Evolutionary conservation across 2,797 vertebrate species (phyloP).

Genomic region (Valencia hispanica): DNA sequence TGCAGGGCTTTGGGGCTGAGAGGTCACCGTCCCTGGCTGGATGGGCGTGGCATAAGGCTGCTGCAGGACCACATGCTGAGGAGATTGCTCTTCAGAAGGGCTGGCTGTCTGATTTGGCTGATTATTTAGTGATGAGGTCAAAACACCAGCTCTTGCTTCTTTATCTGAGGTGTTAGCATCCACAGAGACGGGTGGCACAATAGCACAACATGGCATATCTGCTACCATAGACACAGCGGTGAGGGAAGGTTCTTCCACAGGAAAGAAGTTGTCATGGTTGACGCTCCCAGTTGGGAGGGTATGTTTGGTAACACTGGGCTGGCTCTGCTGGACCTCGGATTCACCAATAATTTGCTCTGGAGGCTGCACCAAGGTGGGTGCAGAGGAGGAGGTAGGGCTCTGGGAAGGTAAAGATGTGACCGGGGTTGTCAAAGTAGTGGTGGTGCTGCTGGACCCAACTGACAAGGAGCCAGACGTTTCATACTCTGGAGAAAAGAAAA

Average conservation of each 20-base stretch:
- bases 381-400: constrained; percentile 34
- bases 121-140: constrained; percentile 50
- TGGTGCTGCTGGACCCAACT: constrained; percentile 35
- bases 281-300: constrained; percentile 18
- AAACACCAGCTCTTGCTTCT: constrained; percentile 30
- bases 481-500: constrained; percentile 64
- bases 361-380: constrained; percentile 47
- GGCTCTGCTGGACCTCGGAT: constrained; percentile 61
- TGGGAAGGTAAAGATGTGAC: constrained; percentile 50
- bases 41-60: constrained; percentile 79
- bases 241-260: constrained; percentile 71
- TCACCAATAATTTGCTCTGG: constrained; percentile 51
- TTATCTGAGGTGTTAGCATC: constrained; percentile 67
- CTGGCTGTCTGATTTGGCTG: constrained; percentile 66
- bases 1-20: constrained; percentile 84
- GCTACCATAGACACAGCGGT: constrained; percentile 73
- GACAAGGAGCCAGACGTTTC: constrained; percentile 54
- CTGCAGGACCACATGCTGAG: constrained; percentile 80
- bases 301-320: constrained; percentile 45
- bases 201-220: constrained; percentile 81
- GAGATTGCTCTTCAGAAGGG: constrained; percentile 65
- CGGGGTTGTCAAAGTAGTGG: constrained; percentile 44
- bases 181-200: constrained; percentile 79
- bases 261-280: constrained; percentile 52
- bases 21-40: constrained; percentile 72